phyloP scores from a whole-genome alignment of 2,888 invertebrate species.

The Anagyrus pseudococci region DNA sequence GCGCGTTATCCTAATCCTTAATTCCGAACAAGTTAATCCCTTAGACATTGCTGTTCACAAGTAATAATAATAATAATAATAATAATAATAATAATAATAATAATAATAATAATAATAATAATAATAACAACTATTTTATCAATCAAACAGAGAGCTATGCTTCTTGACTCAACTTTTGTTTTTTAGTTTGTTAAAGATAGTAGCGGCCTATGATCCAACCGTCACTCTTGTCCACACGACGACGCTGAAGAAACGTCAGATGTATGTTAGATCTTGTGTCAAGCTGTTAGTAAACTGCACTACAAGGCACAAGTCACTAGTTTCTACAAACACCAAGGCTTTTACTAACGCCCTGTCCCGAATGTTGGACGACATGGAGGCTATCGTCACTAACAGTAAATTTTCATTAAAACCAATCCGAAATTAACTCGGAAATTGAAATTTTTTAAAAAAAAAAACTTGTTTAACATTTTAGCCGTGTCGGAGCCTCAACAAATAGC shows the following conservation, averaged over 20 bases:
- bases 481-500: conserved; percentile 59
- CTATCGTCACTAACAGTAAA: conserved; percentile 61
- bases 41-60: conserved; percentile 69
- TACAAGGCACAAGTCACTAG: conserved; percentile 64
- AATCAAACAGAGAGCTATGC: no score
- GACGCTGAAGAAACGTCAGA: conserved; percentile 66
- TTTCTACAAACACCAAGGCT: conserved; percentile 63
- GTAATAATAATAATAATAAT: no score
- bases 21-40: conserved; percentile 61
- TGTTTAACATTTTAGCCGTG: conserved; percentile 49
- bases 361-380: conserved; percentile 66
- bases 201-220: conserved; percentile 66
- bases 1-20: conserved; percentile 66
- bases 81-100: no score
- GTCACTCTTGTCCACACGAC: conserved; percentile 61
- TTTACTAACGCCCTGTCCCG: conserved; percentile 63
- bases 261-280: conserved; percentile 68
- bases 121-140: no score
- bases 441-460: not conserved
- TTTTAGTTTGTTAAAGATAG: conserved; percentile 68
- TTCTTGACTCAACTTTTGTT: no score
- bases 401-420: no score
- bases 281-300: conserved; percentile 67
- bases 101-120: no score
- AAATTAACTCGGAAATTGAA: no score